Conservation (phyloP, 1,140 invertebrate genomes). For the Colletes gigas region DNA sequence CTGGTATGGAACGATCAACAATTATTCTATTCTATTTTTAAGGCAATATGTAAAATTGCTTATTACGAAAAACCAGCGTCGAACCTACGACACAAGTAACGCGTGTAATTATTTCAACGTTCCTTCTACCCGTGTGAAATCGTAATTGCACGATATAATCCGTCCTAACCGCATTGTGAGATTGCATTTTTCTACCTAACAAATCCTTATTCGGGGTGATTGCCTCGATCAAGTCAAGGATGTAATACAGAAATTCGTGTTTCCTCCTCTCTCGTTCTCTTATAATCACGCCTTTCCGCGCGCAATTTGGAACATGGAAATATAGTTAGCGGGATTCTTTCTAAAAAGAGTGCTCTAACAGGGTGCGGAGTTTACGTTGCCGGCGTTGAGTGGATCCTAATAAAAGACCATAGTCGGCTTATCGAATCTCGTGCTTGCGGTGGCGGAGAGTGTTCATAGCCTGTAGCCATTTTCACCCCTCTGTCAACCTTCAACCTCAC, state of each 20-base stretch:
- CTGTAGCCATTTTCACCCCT: slow-evolving; percentile 61
- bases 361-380: slow-evolving; percentile 39
- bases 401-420: slow-evolving; percentile 64
- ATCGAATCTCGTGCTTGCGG: slow-evolving; percentile 65
- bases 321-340: slow-evolving; percentile 9
- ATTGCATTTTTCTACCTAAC: not conserved
- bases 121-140: too few relatives aligned
- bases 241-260: not conserved
- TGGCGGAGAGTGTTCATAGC: slow-evolving; percentile 59
- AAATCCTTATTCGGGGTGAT: not conserved
- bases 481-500: slow-evolving; percentile 62
- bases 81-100: too few relatives aligned
- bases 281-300: not conserved
- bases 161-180: not conserved
- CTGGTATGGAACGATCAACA: too few relatives aligned
- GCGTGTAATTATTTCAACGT: too few relatives aligned
- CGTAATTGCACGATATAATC: too few relatives aligned
- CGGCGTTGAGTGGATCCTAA: slow-evolving; percentile 61
- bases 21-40: too few relatives aligned
- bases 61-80: too few relatives aligned
- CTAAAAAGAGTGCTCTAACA: slow-evolving; percentile 20
- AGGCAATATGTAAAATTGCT: too few relatives aligned
- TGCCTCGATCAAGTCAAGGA: not conserved
- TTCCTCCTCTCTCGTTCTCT: not conserved
- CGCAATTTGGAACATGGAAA: slow-evolving; percentile 15